phyloP scores from a whole-genome alignment of 1,140 invertebrate genomes.

The Drosophila nigromelanica region DNA sequence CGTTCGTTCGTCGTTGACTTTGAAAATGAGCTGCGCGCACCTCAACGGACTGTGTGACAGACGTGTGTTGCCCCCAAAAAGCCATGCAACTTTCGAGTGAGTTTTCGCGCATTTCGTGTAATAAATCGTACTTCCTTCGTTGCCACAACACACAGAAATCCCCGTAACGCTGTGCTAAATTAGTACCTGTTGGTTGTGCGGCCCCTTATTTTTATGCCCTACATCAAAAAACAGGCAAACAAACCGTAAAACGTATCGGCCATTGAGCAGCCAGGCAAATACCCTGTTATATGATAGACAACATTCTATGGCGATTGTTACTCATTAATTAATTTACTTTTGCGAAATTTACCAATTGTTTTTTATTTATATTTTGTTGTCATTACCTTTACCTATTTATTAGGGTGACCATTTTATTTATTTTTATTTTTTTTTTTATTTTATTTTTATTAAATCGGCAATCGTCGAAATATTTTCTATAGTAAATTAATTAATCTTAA shows the following conservation, averaged over 20 bases:
- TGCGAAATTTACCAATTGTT: no score
- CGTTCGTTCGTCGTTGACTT: conserved; percentile 16
- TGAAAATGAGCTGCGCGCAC: conserved; percentile 28
- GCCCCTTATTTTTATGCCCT: conserved; percentile 39
- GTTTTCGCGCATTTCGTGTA: conserved; percentile 69
- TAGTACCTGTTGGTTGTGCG: conserved; percentile 71
- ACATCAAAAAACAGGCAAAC: conserved; percentile 37
- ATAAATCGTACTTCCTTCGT: conserved; percentile 67
- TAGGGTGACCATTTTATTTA: no score
- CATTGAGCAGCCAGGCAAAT: conserved; percentile 10
- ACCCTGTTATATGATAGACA: conserved; percentile 20
- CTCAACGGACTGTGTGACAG: neutral
- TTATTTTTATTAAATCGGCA: no score
- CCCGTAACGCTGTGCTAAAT: conserved; percentile 63
- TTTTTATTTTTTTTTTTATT: no score
- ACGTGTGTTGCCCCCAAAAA: conserved; percentile 33
- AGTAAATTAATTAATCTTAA: no score
- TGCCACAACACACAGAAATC: conserved; percentile 53
- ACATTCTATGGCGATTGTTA: no score
- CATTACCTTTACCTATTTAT: no score
- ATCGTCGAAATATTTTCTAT: no score
- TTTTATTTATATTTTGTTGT: no score
- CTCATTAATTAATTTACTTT: no score
- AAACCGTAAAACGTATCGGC: conserved; percentile 9
- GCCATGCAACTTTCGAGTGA: conserved; percentile 53